Base-by-base conservation (phyloP, 2,113 vertebrate genomes). In the Archilochus colubris region DNA sequence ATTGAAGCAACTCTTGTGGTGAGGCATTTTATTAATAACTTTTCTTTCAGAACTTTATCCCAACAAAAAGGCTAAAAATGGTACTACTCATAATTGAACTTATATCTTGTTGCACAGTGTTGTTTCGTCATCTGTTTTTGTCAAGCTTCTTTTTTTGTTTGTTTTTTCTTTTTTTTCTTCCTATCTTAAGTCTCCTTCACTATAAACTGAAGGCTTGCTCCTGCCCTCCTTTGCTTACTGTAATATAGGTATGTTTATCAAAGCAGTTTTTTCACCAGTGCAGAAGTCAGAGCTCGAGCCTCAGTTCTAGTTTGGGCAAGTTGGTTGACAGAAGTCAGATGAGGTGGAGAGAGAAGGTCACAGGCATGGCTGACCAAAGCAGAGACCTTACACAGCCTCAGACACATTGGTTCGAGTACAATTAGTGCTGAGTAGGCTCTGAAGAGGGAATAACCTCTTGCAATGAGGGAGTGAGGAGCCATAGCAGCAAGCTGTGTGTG, bases 1-100 rank as follows among this genome's bases (percentile, higher is more conserved):
- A 69, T 55, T 94, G 79, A 89, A 88, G 63, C 30, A 7, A 74
- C 68, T 63, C 43, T 93, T 1, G 0, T 51, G 64, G 68, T 21
- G 1, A 89, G 86, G 59, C 22, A 58, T 59, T 91, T 94, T 88
- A 88, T 93, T 94, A 91, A 88, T 86, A 95, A 91, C 75, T 95
- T 85, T 91, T 86, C 82, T 86, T 90, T 59, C 55, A 74, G 64
- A 86, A 70, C 79, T 90, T 73, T 63, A 78, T 91, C 66, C 93
- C 81, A 77, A 51, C 48, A 77, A 80, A 53, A 28, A 82, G 72
- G 70, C 96, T 93, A 88, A 93, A 94, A 94, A 93, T 80, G 75
- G 75, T 40, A 55, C 75, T 69, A 31, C 43, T 74, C 64, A 51
- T 38, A 88, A 95, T 21, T 80, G 38, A 76, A 33, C 70, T 94